Conservation (phyloP, 2,888 invertebrate genomes). For the Hyposoter didymator region DNA sequence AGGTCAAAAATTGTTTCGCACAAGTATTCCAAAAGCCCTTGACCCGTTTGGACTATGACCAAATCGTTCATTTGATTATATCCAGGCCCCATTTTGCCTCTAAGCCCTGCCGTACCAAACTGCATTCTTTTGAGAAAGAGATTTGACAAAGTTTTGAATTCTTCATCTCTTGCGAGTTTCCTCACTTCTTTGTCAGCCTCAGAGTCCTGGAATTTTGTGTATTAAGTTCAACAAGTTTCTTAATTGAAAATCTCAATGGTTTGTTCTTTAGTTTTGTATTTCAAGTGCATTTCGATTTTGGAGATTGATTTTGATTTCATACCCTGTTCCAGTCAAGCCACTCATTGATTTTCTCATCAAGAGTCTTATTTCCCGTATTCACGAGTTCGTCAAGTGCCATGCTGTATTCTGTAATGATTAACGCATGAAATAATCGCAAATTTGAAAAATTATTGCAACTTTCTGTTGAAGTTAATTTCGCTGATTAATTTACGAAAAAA, state of each 20-base stretch:
- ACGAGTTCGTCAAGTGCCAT: slow-evolving; percentile 71
- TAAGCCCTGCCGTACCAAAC: slow-evolving; percentile 97
- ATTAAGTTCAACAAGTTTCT: neutral
- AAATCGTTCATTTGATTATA: slow-evolving; percentile 98
- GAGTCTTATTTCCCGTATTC: slow-evolving; percentile 85
- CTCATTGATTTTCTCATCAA: slow-evolving; percentile 89
- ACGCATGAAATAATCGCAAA: slow-evolving; percentile 28
- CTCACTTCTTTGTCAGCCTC: slow-evolving; percentile 88
- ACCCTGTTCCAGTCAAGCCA: slow-evolving; percentile 93
- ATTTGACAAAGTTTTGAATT: slow-evolving; percentile 87
- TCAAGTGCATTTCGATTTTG: too few species aligned
- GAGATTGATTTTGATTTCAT: slow-evolving; percentile 58
- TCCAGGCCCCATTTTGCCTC: slow-evolving; percentile 97
- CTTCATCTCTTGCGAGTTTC: slow-evolving; percentile 85
- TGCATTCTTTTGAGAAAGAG: slow-evolving; percentile 90
- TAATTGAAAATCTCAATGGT: too few species aligned
- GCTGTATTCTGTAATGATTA: slow-evolving; percentile 8
- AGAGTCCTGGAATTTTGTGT: slow-evolving; percentile 85
- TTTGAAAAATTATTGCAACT: neutral
- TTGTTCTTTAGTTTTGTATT: too few species aligned
- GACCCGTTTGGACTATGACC: slow-evolving; percentile 96
- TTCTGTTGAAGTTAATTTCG: neutral
- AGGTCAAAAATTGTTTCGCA: slow-evolving; percentile 86
- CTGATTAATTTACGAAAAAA: neutral
- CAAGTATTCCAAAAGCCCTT: slow-evolving; percentile 94